Conservation (phyloP, 2,113 vertebrate genomes). For the Rhinoptilus africanus region DNA sequence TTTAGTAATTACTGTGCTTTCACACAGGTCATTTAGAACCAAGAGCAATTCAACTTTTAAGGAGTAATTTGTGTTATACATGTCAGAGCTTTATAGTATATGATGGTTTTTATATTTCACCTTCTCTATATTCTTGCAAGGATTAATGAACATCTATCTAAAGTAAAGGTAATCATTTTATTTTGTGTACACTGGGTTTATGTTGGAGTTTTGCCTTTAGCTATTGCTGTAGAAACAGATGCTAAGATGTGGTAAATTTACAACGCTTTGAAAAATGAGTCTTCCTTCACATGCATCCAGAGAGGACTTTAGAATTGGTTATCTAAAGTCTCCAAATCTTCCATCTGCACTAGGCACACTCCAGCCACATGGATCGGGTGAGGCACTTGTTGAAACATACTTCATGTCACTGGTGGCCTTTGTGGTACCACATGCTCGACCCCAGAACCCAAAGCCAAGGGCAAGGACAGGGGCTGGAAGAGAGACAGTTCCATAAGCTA, state of each 20-base stretch:
- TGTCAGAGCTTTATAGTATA: background rate
- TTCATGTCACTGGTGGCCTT: background rate
- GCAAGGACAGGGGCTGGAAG: background rate
- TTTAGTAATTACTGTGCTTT: background rate
- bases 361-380: background rate
- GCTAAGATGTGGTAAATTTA: background rate
- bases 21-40: background rate
- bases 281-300: background rate
- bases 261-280: background rate
- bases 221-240: conserved; percentile 12
- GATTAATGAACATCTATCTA: background rate
- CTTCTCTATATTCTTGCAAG: background rate
- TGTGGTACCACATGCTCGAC: background rate
- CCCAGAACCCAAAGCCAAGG: background rate
- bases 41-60: background rate
- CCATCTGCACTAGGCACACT: background rate
- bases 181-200: background rate
- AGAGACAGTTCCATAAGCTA: background rate
- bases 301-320: background rate
- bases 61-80: background rate
- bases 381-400: background rate
- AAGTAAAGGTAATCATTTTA: conserved; percentile 11
- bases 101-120: background rate
- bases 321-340: background rate
- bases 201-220: background rate